These are phyloP conservation scores for Drosophila barbarae DNA, from an alignment of 2,888 invertebrate genomes.

Conservation along the genomic window DNA sequence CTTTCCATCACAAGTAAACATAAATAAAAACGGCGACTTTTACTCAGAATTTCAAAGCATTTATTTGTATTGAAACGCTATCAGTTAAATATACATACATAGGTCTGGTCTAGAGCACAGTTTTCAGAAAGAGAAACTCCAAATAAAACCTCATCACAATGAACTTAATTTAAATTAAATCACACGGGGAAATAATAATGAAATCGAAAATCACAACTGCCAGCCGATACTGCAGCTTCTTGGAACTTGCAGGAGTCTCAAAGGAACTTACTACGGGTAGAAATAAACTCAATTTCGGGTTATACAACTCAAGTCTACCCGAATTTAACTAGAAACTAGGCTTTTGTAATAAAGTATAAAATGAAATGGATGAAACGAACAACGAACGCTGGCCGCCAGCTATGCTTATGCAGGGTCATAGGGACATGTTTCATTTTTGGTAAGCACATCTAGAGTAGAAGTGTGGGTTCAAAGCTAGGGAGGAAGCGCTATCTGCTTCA, in stretches of 20 bases:
- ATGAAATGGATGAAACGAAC: conserved; percentile 7
- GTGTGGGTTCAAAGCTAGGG: conserved; percentile 16
- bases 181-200: conserved; percentile 34
- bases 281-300: conserved; percentile 16
- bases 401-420: conserved; percentile 22
- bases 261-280: conserved; percentile 25
- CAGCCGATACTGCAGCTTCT: conserved; percentile 15
- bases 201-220: conserved; percentile 36
- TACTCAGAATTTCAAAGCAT: conserved; percentile 46
- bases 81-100: conserved; percentile 42
- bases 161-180: conserved; percentile 35
- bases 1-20: not conserved
- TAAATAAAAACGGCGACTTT: conserved; percentile 3
- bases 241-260: conserved; percentile 33
- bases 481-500: conserved; percentile 18
- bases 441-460: conserved; percentile 41
- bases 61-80: conserved; percentile 57
- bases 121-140: conserved; percentile 28
- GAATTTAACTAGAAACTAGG: conserved; percentile 10
- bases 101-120: conserved; percentile 34
- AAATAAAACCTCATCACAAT: conserved; percentile 41
- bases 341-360: not conserved
- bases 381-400: conserved; percentile 15
- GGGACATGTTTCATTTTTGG: conserved; percentile 13
- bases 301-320: conserved; percentile 18